Evolutionary conservation across 2,888 invertebrate genomes (phyloP).

Genomic region (Bugulina stolonifera): DNA sequence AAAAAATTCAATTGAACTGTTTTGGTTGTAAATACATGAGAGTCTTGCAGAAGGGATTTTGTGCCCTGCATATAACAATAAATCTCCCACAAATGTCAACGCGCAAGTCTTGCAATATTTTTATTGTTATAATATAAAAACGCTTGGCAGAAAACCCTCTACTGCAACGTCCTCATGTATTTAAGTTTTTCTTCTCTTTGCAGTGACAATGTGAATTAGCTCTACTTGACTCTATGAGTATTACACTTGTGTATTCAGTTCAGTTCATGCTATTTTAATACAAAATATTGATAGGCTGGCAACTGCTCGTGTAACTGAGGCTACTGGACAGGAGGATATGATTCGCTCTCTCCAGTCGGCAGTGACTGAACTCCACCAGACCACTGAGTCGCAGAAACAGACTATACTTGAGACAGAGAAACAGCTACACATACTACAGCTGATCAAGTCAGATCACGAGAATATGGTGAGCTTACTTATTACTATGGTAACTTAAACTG

Average conservation of each 20-base stretch:
- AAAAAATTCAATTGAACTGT: too few relatives aligned
- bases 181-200: too few relatives aligned
- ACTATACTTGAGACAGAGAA: slow-evolving; percentile 33
- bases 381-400: slow-evolving; percentile 39
- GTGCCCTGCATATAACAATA: too few relatives aligned
- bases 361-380: slow-evolving; percentile 38
- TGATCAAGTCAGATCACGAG: slow-evolving; percentile 21
- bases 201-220: too few relatives aligned
- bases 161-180: too few relatives aligned
- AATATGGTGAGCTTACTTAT: slow-evolving; percentile 23
- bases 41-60: too few relatives aligned
- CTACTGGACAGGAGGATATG: slow-evolving; percentile 27
- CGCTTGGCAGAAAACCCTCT: too few relatives aligned
- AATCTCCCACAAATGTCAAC: too few relatives aligned
- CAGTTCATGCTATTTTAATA: not conserved
- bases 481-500: too few relatives aligned
- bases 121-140: too few relatives aligned
- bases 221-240: not conserved
- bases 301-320: slow-evolving; percentile 7
- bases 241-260: slow-evolving; percentile 1
- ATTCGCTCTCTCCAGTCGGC: slow-evolving; percentile 33
- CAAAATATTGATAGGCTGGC: slow-evolving; percentile 32
- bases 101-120: too few relatives aligned
- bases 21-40: too few relatives aligned
- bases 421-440: slow-evolving; percentile 28